A percentile compares a stretch with the other conserved stretches of the same genome.
phyloP scores from a whole-genome alignment of 2,113 vertebrate species.

The Gavia stellata region DNA sequence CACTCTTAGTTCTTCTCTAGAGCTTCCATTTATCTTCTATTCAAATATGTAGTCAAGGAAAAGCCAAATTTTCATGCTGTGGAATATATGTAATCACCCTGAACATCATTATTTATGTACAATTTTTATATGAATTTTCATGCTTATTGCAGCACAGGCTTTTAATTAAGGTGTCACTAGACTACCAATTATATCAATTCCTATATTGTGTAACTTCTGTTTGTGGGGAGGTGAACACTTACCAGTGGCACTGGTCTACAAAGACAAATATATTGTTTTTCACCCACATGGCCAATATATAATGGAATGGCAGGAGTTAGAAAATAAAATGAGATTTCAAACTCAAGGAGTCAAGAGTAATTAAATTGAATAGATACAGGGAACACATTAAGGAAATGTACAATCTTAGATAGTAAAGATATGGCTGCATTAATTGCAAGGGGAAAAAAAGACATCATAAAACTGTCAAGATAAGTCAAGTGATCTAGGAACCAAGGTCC shows the following conservation, averaged over 20 bases:
- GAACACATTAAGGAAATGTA: background rate
- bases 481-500: background rate
- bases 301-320: background rate
- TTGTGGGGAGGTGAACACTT: background rate
- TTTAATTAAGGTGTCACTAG: background rate
- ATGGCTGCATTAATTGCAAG: background rate
- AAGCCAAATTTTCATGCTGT: background rate
- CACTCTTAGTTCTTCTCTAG: background rate
- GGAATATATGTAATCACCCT: background rate
- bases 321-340: background rate
- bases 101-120: background rate
- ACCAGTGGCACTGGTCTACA: background rate
- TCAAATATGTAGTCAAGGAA: background rate
- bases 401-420: background rate
- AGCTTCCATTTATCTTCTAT: background rate
- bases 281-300: background rate
- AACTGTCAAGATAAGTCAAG: background rate
- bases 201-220: rapidly evolving
- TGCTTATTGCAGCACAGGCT: background rate
- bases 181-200: background rate
- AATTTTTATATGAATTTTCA: background rate
- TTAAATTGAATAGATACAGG: background rate
- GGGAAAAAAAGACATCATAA: background rate
- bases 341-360: background rate
- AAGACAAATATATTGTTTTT: background rate